Conservation (phyloP, 2,888 invertebrate genomes). For the Sphaeridia pumilis region DNA sequence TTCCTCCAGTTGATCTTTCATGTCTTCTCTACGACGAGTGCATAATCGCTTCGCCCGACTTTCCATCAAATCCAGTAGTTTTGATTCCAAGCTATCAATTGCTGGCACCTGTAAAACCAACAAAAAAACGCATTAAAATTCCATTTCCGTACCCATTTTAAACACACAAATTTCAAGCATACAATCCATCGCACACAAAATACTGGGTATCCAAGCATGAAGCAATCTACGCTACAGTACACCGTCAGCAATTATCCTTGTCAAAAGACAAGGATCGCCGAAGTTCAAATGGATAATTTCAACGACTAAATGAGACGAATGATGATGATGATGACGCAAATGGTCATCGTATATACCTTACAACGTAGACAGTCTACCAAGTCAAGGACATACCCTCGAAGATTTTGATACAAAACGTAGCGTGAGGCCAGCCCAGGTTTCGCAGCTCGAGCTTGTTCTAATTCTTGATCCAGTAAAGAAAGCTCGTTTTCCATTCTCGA, state of each 20-base stretch:
- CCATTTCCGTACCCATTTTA: slow-evolving; percentile 23
- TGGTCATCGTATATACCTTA: slow-evolving; percentile 55
- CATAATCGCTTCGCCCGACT: slow-evolving; percentile 30
- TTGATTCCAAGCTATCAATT: slow-evolving; percentile 66
- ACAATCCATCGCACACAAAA: neutral
- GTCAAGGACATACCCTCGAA: slow-evolving; percentile 88
- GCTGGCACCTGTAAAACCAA: slow-evolving; percentile 52
- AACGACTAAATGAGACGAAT: slow-evolving; percentile 17
- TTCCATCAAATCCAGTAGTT: slow-evolving; percentile 58
- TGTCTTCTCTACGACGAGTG: slow-evolving; percentile 76
- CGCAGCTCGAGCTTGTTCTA: slow-evolving; percentile 44
- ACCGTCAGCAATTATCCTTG: too few relatives aligned
- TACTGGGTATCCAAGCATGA: neutral
- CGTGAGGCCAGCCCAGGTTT: slow-evolving; percentile 61
- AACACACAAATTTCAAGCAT: neutral
- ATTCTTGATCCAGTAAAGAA: slow-evolving; percentile 43
- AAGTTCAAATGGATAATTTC: neutral
- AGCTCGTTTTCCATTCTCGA: slow-evolving; percentile 28
- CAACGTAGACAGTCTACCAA: slow-evolving; percentile 95
- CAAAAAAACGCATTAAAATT: slow-evolving; percentile 9
- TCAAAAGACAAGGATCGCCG: neutral
- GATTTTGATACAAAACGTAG: slow-evolving; percentile 89
- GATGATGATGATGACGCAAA: slow-evolving; percentile 31
- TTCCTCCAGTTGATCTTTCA: slow-evolving; percentile 88
- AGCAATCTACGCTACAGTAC: too few relatives aligned